These are phyloP conservation scores for Hylomyscus alleni DNA, from an alignment of 2,797 vertebrate species.

Conservation along the genomic window DNA sequence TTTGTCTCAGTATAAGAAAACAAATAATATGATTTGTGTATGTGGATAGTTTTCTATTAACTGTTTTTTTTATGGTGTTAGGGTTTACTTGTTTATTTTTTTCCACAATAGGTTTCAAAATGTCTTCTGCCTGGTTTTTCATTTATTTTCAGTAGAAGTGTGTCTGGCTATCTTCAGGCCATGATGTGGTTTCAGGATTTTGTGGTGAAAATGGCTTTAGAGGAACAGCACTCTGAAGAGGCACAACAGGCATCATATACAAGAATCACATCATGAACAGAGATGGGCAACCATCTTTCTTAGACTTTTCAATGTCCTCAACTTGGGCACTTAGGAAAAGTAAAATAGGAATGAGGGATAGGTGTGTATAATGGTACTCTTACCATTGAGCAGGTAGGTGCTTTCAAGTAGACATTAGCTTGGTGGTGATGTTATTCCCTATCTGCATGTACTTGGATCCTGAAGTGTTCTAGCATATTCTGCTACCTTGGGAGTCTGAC, in stretches of 20 bases:
- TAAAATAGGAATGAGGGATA: not conserved
- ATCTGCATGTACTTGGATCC: not conserved
- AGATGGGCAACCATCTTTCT: not conserved
- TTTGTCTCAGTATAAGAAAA: not conserved
- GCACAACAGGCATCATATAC: not conserved
- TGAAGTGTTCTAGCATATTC: not conserved
- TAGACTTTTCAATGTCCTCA: not conserved
- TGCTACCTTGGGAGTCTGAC: not conserved
- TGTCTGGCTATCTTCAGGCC: not conserved
- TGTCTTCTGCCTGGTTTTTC: not conserved
- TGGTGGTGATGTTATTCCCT: fast-evolving
- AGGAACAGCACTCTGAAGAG: not conserved
- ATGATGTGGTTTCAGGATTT: not conserved
- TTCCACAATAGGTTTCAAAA: not conserved
- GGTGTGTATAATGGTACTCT: not conserved
- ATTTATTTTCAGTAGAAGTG: not conserved
- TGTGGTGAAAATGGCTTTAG: not conserved
- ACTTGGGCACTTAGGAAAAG: not conserved
- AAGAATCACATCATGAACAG: not conserved
- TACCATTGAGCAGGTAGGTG: too few relatives aligned
- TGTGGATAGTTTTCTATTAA: conserved; percentile 18
- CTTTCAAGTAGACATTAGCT: not conserved
- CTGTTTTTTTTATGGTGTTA: not conserved
- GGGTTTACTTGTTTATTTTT: not conserved
- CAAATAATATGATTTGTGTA: not conserved